Percentiles rank a stretch among this genome's conserved stretches.
Evolutionary conservation across 2,888 invertebrate genomes (phyloP).

Genomic region (Megalurothrips usitatus): DNA sequence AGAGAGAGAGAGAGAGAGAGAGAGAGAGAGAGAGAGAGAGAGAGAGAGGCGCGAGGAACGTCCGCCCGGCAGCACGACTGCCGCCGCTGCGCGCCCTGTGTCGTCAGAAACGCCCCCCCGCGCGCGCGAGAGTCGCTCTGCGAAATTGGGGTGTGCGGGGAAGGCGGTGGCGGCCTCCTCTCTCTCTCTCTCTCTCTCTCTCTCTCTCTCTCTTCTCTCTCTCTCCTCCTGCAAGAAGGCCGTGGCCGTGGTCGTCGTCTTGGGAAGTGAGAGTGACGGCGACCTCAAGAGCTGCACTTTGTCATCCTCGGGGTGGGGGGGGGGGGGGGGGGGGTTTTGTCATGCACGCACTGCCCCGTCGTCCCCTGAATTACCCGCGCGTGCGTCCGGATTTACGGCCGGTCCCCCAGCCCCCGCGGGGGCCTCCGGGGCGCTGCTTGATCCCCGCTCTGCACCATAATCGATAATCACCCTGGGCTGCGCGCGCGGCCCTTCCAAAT

Average conservation of each 20-base stretch:
- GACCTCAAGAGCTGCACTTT: too few relatives aligned
- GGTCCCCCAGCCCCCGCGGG: neutral
- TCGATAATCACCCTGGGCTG: constrained; percentile 12
- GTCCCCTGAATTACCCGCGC: constrained; percentile 9
- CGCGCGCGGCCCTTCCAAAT: neutral
- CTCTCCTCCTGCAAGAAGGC: too few relatives aligned
- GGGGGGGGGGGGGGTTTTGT: too few relatives aligned
- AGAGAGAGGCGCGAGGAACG: too few relatives aligned
- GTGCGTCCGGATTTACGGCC: neutral
- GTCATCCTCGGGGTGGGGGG: too few relatives aligned
- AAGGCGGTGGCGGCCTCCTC: too few relatives aligned
- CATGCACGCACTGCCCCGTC: neutral
- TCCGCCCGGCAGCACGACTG: neutral
- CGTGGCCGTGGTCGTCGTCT: too few relatives aligned
- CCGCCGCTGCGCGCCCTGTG: neutral
- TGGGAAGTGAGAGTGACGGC: too few relatives aligned
- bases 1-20: neutral
- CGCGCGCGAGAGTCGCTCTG: neutral
- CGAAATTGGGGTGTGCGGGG: neutral
- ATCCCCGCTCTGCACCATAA: neutral
- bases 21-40: too few relatives aligned
- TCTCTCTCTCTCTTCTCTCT: neutral
- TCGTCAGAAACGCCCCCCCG: too few relatives aligned
- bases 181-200: neutral
- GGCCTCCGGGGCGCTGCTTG: neutral